phyloP scores from a whole-genome alignment of 1,140 invertebrate species.

The Drosophila pseudoananassae region DNA sequence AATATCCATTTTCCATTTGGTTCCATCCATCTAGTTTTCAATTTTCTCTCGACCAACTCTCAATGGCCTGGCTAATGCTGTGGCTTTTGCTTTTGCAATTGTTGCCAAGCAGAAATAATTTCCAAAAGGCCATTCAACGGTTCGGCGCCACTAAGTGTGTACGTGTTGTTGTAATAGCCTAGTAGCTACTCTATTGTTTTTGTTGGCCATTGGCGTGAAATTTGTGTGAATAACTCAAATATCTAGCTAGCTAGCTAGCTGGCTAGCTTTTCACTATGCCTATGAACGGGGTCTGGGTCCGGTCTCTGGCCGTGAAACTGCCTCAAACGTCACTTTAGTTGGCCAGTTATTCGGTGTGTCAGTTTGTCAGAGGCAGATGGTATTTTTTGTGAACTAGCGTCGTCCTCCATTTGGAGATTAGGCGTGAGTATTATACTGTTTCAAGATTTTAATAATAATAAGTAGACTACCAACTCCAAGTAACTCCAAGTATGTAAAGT shows the following conservation, averaged over 20 bases:
- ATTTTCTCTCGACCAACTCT: constrained; percentile 22
- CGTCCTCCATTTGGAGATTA: constrained; percentile 54
- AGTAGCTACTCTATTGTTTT: constrained; percentile 24
- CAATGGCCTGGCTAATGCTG: constrained; percentile 22
- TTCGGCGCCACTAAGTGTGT: constrained; percentile 53
- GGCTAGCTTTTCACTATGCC: constrained; percentile 70
- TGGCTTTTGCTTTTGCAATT: constrained; percentile 33
- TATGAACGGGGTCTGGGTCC: constrained; percentile 45
- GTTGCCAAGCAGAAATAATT: constrained; percentile 70
- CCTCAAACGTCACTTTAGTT: constrained; percentile 18
- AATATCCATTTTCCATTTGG: not conserved
- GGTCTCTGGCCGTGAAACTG: constrained; percentile 69
- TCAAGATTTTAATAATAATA: constrained; percentile 10
- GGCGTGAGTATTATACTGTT: constrained; percentile 74
- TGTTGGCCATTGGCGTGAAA: constrained; percentile 71
- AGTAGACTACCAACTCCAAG: too few species aligned
- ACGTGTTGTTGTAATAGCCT: constrained; percentile 15
- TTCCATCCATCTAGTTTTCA: constrained; percentile 1
- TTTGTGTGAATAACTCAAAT: constrained; percentile 75
- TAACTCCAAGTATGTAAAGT: too few species aligned
- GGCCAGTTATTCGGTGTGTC: constrained; percentile 11
- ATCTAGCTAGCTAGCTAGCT: constrained; percentile 26
- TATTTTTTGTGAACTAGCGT: constrained; percentile 15
- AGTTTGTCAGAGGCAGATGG: constrained; percentile 12
- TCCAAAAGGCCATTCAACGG: constrained; percentile 69